A percentile compares a stretch with the other conserved stretches of the same genome.
Evolutionary conservation across 2,888 invertebrate species (phyloP).

Genomic region (Lissonota sp.): DNA sequence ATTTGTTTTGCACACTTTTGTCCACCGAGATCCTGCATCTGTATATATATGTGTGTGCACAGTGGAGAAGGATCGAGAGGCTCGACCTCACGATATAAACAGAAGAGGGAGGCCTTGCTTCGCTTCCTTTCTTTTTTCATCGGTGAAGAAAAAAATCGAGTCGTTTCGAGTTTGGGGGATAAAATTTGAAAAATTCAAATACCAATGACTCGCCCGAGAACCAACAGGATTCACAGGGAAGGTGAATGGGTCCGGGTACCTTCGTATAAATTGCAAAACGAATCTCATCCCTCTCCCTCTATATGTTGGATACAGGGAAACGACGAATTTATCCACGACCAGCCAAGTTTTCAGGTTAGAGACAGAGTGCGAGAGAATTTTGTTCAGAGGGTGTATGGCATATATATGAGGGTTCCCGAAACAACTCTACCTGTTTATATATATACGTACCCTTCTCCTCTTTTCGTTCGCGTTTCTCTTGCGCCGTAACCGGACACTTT

Average conservation of each 20-base stretch:
- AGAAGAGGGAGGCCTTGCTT: not conserved
- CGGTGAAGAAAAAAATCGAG: not conserved
- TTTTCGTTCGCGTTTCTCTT: slow-evolving; percentile 20
- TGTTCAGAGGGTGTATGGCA: not conserved
- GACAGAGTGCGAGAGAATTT: slow-evolving; percentile 26
- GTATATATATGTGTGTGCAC: slow-evolving; percentile 6
- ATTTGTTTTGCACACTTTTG: slow-evolving; percentile 77
- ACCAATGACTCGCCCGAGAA: slow-evolving; percentile 28
- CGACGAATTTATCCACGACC: slow-evolving; percentile 76
- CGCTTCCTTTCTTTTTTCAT: slow-evolving; percentile 1
- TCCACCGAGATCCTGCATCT: slow-evolving; percentile 56
- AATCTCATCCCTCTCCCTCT: slow-evolving; percentile 46
- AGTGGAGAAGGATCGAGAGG: not conserved
- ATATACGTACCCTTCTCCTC: slow-evolving; percentile 42
- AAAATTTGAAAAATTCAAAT: slow-evolving; percentile 23
- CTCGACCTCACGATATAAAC: not conserved
- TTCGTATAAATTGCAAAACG: slow-evolving; percentile 67
- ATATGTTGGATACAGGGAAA: slow-evolving; percentile 57
- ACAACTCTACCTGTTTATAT: slow-evolving; percentile 65
- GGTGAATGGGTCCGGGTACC: slow-evolving; percentile 27
- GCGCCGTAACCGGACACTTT: slow-evolving; percentile 78
- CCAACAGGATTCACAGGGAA: not conserved
- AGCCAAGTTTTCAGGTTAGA: slow-evolving; percentile 38
- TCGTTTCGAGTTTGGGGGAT: slow-evolving; percentile 7
- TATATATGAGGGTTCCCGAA: slow-evolving; percentile 46